Evolutionary conservation across 2,113 vertebrate species (phyloP), one percentile per base, ranked within the genome.

Genomic region (Mormyrus iriodes): DNA sequence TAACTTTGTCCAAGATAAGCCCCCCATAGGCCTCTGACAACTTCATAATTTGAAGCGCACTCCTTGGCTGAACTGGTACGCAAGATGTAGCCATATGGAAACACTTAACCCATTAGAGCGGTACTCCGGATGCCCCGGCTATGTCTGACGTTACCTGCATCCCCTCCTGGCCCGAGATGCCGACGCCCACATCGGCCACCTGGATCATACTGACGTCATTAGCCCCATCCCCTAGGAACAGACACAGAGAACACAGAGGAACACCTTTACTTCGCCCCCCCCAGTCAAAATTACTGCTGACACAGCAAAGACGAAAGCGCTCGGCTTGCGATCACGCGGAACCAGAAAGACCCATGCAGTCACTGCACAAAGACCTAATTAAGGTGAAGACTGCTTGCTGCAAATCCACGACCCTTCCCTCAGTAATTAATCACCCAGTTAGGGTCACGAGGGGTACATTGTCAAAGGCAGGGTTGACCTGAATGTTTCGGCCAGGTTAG

Each of bases 191-290:
- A 69, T 99, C 98, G 6, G 98, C 98, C 24, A 99, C 97, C 94
- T 99, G 98, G 93, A 99, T 99, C 98, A 99, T 99, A 94, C 98
- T 99, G 94, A 99, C 98, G 53, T 99, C 98, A 88, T 99, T 99
- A 91, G 98, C 98, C 88, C 98, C 98, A 1, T 99, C 98, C 92
- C 98, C 98, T 99, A 91, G 89, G 91, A 94, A 95, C 76, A 91
- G 93, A 87, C 61, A 27, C 19, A 1, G 61, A 19, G 21, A 53
- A 53, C 51, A 53, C 51, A 76, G n/a, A 65, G 61, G 9, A 27
- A 12, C 65, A 73, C 44, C 15, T 12, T 48, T 21, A 76, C 88
- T 42, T 85, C n/a, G 8, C 17, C 7, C 24, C 58, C 58, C 9
- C 79, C 79, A 89, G 79, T 88, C 61, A 87, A 52, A 76, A 83